A percentile compares a stretch with the other conserved stretches of the same genome.
These are phyloP conservation scores for Oncopodura yosiiana DNA, from an alignment of 1,140 invertebrate species.

Conservation along the genomic window DNA sequence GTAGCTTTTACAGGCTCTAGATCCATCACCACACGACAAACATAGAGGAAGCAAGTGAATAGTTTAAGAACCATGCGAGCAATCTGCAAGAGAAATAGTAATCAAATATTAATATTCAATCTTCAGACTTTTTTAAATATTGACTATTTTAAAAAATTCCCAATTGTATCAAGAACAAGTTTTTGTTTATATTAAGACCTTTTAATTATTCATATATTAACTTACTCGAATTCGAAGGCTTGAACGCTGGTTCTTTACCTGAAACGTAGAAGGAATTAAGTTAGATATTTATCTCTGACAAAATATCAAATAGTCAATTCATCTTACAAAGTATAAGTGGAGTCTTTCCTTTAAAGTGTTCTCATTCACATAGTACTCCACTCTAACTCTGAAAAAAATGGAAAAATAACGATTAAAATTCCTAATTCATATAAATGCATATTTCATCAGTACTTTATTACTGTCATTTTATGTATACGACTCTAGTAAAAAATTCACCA, in stretches of 20 bases:
- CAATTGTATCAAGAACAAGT: too few relatives aligned
- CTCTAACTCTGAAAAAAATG: slow-evolving; percentile 78
- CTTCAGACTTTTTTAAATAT: too few relatives aligned
- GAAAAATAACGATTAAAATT: slow-evolving; percentile 18
- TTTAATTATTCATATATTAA: too few relatives aligned
- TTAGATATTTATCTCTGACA: too few relatives aligned
- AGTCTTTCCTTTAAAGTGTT: slow-evolving; percentile 96
- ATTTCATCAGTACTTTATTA: neutral
- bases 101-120: too few relatives aligned
- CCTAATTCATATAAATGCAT: neutral
- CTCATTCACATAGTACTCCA: slow-evolving; percentile 98
- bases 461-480: neutral
- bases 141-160: too few relatives aligned
- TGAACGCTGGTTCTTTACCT: slow-evolving; percentile 95
- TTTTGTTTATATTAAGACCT: too few relatives aligned
- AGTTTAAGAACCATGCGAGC: slow-evolving; percentile 95
- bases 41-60: slow-evolving; percentile 89
- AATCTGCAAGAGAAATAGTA: too few relatives aligned
- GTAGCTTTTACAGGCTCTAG: slow-evolving; percentile 70
- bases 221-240: slow-evolving; percentile 96
- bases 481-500: neutral
- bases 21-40: slow-evolving; percentile 82
- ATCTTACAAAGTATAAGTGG: slow-evolving; percentile 97
- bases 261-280: too few relatives aligned
- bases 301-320: too few relatives aligned